Evolutionary conservation across 2,797 vertebrate genomes (phyloP), one percentile per base, ranked within the genome.

Genomic region (Tenualosa thibaudeaui): DNA sequence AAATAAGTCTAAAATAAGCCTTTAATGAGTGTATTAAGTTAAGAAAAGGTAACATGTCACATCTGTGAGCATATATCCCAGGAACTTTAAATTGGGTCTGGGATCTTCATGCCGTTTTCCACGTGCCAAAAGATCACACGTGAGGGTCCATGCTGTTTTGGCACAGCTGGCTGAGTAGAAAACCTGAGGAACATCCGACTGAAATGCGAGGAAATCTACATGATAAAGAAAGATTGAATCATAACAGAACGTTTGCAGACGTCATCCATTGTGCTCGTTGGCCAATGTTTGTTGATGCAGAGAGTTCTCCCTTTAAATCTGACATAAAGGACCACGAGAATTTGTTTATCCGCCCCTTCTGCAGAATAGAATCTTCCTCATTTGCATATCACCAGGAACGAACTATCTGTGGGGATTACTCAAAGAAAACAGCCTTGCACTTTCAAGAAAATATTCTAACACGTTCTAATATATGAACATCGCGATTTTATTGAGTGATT

Each of bases 111-210:
- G 86, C 75, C 40, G 62, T 9, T 40, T 0, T 75, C 5, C 90
- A 90, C 90, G 84, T 91, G 90, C 22, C 22, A 22, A 24, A 15
- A 0, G 71, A 24, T 31, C 6, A 60, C 88, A 90, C 89, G 87
- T 92, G 86, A 81, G 54, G 43, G 12, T 71, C 26, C 86, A 88
- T 83, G 86, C 83, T 83, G 84, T 10, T 84, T 68, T 83, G 85
- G 24, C 24, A n/a, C 37, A 40, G 12, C 68, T 75, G 31, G 13
- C 68, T 3, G 1, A 40, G 13, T 71, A 26, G 3, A 40, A 13
- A 4, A 40, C 10, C 62, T 19, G 37, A 43, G 68, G 68, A 75
- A 75, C 68, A 40, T 9, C 31, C 15, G 10, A 43, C 31, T 15
- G 2, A 43, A 75, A 75, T 37, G 15, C 68, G 4, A 37, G 13